These are phyloP conservation scores for Acleris emargana DNA, from an alignment of 2,888 invertebrate genomes.

Conservation along the genomic window DNA sequence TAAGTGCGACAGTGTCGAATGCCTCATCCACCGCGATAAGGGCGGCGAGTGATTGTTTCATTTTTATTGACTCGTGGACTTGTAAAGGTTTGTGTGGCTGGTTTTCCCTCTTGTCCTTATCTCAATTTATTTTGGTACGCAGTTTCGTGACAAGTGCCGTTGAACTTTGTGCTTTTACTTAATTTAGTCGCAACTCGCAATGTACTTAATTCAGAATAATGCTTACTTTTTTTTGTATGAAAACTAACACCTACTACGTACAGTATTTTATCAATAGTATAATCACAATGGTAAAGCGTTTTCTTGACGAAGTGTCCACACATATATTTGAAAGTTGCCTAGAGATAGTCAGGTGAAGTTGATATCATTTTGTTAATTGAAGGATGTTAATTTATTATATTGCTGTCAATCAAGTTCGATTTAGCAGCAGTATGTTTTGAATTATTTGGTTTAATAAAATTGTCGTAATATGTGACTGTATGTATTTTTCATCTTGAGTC, in stretches of 20 bases:
- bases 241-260: conserved; percentile 16
- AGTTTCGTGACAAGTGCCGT: conserved; percentile 44
- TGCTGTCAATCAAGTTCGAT: too few species aligned
- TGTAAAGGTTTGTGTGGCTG: not conserved
- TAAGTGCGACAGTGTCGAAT: too few species aligned
- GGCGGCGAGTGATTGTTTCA: too few species aligned
- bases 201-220: conserved; percentile 49
- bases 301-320: not conserved
- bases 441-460: too few species aligned
- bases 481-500: not conserved
- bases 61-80: not conserved
- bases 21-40: too few species aligned
- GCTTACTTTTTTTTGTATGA: conserved; percentile 10
- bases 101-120: not conserved
- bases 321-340: too few species aligned
- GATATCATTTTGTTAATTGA: too few species aligned
- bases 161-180: conserved; percentile 59
- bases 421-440: too few species aligned
- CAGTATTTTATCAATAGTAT: conserved; percentile 8
- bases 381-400: not conserved
- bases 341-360: too few species aligned
- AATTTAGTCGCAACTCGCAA: conserved; percentile 55
- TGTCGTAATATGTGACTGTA: too few species aligned
- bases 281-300: conserved; percentile 15
- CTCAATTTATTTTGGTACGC: conserved; percentile 29